A percentile compares a stretch with the other conserved stretches of the same genome.
Evolutionary conservation across 2,113 vertebrate genomes (phyloP).

Genomic region (Camelus dromedarius): DNA sequence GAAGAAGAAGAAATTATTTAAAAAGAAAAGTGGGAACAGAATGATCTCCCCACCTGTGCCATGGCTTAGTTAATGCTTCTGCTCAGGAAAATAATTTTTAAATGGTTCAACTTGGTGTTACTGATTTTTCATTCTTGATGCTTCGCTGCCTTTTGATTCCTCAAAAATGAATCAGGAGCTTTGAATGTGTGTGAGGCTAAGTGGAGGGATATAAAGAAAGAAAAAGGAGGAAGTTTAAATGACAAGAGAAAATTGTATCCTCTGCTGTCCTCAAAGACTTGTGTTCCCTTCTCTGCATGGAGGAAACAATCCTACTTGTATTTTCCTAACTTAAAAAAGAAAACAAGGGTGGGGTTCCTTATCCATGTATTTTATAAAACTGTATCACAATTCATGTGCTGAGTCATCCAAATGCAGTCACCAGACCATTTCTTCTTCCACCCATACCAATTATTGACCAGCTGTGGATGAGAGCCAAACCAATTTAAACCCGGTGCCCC

Average conservation of each 20-base stretch:
- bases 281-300: background rate
- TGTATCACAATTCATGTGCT: background rate
- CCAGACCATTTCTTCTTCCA: background rate
- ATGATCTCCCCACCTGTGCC: background rate
- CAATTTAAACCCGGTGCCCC: background rate
- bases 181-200: background rate
- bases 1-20: background rate
- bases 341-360: background rate
- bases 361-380: constrained; percentile 27
- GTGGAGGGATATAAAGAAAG: background rate
- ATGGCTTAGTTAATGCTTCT: background rate
- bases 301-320: background rate
- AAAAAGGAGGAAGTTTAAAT: background rate
- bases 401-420: background rate
- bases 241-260: background rate
- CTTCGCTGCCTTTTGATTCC: background rate
- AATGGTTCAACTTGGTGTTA: background rate
- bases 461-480: background rate
- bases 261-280: background rate
- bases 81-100: constrained; percentile 17
- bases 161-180: constrained; percentile 23
- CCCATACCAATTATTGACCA: background rate
- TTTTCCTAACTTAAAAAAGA: constrained; percentile 13
- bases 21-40: background rate
- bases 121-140: constrained; percentile 31